Percentiles rank a stretch among this genome's conserved stretches.
Evolutionary conservation across 2,113 vertebrate species (phyloP).

Genomic region (Actenoides lindsayi): DNA sequence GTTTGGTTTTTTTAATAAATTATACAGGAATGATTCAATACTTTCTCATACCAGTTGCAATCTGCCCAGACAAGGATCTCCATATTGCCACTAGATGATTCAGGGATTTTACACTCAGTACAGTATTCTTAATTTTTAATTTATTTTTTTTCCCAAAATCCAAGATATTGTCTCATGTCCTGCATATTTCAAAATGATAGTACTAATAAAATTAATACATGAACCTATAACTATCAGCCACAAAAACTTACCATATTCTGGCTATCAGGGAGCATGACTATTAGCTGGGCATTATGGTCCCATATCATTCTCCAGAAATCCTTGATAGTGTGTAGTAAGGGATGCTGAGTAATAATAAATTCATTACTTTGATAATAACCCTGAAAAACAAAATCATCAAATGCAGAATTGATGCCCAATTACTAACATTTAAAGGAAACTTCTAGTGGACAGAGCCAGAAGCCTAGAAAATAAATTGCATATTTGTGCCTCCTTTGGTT

Average conservation of each 20-base stretch:
- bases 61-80: not conserved
- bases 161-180: not conserved
- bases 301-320: constrained; percentile 99
- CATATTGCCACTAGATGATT: not conserved
- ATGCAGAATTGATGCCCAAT: not conserved
- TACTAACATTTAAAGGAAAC: not conserved
- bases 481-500: not conserved
- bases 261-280: constrained; percentile 89
- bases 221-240: not conserved
- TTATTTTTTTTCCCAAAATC: not conserved
- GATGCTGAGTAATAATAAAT: constrained; percentile 95
- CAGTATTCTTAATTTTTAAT: not conserved
- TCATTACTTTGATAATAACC: constrained; percentile 90
- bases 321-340: constrained; percentile 88
- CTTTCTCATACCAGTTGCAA: not conserved
- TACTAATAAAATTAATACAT: not conserved
- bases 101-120: not conserved
- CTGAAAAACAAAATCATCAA: constrained; percentile 69
- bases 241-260: constrained; percentile 83
- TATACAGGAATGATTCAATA: not conserved
- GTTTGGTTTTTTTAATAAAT: not conserved
- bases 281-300: constrained; percentile 91
- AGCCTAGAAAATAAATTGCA: not conserved
- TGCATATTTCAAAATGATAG: not conserved
- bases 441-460: not conserved